Percentiles rank a stretch among this genome's conserved stretches.
phyloP scores from a whole-genome alignment of 2,888 invertebrate species.

The Drosophila nigricruria region DNA sequence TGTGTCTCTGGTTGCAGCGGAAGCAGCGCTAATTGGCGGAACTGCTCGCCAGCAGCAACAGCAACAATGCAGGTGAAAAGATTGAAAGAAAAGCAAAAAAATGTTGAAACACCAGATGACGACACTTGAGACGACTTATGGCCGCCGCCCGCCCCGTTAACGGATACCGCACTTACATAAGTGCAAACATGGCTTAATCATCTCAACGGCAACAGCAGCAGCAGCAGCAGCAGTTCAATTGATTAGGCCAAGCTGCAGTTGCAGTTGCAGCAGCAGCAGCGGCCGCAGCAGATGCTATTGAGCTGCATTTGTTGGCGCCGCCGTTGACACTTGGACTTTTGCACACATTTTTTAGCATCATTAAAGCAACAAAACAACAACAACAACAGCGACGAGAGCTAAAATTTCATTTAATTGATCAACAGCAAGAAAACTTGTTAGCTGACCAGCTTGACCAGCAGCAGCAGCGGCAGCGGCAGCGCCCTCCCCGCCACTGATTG shows the following conservation, averaged over 20 bases:
- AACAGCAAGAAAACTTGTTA: conserved; percentile 67
- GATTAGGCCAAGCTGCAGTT: conserved; percentile 57
- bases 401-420: conserved; percentile 73
- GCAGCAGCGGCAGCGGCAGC: conserved; percentile 12
- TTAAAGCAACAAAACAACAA: conserved; percentile 40
- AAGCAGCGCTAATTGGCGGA: conserved; percentile 80
- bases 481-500: conserved; percentile 49
- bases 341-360: conserved; percentile 59
- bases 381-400: conserved; percentile 24
- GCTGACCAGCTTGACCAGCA: conserved; percentile 61
- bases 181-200: conserved; percentile 80
- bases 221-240: conserved; percentile 53
- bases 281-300: conserved; percentile 13
- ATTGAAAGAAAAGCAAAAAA: conserved; percentile 16
- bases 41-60: conserved; percentile 57
- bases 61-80: conserved; percentile 29
- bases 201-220: conserved; percentile 50
- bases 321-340: conserved; percentile 69
- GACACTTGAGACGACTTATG: conserved; percentile 73
- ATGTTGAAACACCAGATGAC: conserved; percentile 76
- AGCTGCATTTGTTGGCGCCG: conserved; percentile 21
- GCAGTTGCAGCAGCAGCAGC: background rate
- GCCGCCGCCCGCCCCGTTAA: conserved; percentile 68
- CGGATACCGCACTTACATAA: conserved; percentile 73
- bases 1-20: conserved; percentile 60